These are phyloP conservation scores for Cerceris ruficornis DNA, from an alignment of 2,888 invertebrate species.

Conservation along the genomic window DNA sequence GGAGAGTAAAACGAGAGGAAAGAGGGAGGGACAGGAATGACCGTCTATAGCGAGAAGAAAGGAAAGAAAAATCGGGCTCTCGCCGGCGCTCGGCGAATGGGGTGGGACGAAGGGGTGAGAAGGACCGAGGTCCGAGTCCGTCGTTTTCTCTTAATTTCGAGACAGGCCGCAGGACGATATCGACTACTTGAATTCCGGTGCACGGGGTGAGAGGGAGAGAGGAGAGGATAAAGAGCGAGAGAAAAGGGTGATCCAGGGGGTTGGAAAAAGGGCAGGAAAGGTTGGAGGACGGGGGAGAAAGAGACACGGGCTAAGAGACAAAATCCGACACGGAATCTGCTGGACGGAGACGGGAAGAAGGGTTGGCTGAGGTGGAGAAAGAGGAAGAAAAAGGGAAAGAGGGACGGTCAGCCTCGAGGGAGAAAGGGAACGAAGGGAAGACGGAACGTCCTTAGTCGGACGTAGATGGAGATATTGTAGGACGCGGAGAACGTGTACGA, in stretches of 20 bases:
- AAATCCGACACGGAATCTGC: conserved; percentile 27
- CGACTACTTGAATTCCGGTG: conserved; percentile 77
- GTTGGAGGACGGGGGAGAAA: conserved; percentile 38
- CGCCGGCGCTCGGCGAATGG: conserved; percentile 13
- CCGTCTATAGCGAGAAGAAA: conserved; percentile 2
- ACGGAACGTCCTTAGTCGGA: conserved; percentile 30
- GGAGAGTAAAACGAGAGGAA: not conserved
- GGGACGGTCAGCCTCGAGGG: conserved; percentile 3
- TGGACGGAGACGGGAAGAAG: conserved; percentile 14
- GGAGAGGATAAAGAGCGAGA: conserved; percentile 17
- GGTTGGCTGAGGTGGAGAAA: not conserved
- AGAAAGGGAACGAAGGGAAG: conserved; percentile 26
- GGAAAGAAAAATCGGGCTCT: conserved; percentile 35
- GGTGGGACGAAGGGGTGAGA: conserved; percentile 11
- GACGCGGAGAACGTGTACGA: conserved; percentile 50
- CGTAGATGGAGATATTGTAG: conserved; percentile 46
- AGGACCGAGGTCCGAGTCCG: conserved; percentile 50
- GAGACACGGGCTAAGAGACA: conserved; percentile 38
- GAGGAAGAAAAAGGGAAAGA: not conserved
- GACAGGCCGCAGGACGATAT: conserved; percentile 78
- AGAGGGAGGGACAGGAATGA: not conserved
- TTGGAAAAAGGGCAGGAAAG: not conserved
- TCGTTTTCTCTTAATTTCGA: conserved; percentile 77
- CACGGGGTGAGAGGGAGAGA: conserved; percentile 41
- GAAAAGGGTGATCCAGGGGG: not conserved